Conservation (phyloP, 2,113 vertebrate species). For the Prunella himalayana region DNA sequence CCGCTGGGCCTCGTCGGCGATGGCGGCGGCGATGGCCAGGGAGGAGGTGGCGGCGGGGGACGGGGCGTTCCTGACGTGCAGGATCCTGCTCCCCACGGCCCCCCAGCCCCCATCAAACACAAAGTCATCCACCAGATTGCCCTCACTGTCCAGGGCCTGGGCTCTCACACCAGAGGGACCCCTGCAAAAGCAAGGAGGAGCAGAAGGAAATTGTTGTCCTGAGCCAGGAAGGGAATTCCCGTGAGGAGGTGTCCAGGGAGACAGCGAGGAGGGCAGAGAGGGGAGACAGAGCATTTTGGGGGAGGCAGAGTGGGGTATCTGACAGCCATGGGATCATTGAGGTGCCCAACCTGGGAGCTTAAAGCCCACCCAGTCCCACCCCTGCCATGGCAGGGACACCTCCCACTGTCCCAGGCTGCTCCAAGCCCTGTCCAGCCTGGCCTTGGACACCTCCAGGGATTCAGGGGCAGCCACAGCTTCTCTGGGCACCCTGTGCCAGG, state of each 20-base stretch:
- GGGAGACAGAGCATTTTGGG: neutral
- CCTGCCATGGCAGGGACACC: neutral
- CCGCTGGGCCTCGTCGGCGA: conserved; percentile 81
- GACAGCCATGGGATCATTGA: fast-evolving
- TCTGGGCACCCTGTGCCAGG: neutral
- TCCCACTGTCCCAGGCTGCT: fast-evolving
- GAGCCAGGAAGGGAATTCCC: neutral
- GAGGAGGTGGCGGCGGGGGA: conserved; percentile 96
- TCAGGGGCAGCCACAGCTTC: neutral
- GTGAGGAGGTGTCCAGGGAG: neutral
- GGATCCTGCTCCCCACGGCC: conserved; percentile 78
- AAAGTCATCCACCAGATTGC: conserved; percentile 93
- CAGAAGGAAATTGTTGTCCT: fast-evolving
- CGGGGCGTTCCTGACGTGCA: conserved; percentile 94
- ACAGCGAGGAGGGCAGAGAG: neutral
- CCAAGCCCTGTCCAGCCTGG: neutral
- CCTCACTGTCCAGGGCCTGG: conserved; percentile 85
- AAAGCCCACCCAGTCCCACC: fast-evolving
- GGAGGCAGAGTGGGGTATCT: neutral
- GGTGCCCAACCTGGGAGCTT: neutral
- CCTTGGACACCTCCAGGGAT: neutral
- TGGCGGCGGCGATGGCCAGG: conserved; percentile 87
- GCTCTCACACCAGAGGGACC: conserved; percentile 92
- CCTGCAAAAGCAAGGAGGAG: conserved; percentile 58
- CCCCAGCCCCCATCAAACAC: conserved; percentile 91